Base-by-base conservation (phyloP, 1,140 invertebrate species). In the Halotydeus destructor region DNA sequence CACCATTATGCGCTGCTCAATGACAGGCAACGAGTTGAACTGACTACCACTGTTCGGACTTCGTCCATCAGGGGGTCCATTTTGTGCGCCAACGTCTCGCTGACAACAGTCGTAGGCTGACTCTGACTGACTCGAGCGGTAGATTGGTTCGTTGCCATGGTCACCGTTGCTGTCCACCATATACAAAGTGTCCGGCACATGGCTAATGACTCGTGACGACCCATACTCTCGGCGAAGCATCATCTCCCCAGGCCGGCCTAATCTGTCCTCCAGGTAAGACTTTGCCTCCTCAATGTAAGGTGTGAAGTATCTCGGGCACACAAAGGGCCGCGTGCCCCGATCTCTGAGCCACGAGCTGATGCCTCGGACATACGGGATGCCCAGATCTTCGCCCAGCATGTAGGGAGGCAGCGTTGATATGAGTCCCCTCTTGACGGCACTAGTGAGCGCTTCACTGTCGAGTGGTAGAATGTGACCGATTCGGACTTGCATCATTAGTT, bases 261-360 rank as follows among this genome's bases (percentile, higher is more conserved):
- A 66, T 53, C 80, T 75, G 58, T 84, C 79, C 55, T 84, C 81
- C 23, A 89, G 66, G 47, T 85, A 62, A 41, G 71, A 68, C 69
- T 88, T 88, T 1, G 82, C 74, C 66, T 91, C 85, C 56, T 93
- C 85, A 51, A 84, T 81, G 59, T 89, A 89, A 12, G 85, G 85
- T 67, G 81, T 76, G 60, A 89, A 94, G 24, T 88, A 68, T 19
- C 86, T 66, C 33, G 85, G 82, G 50, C 78, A 71, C 0, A 83
- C 72, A 60, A 77, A 84, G 22, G 82, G 62, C 32, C 80, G 77
- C 53, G 59, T 60, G 35, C 76, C 74, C 11, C 71, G 70, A 19
- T 72, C 69, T 31, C 77, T 67, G 49, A 83, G 75, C 84, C 83
- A 89, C 22, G 83, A 78, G 54, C 80, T 78, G n/a, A 77, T 42